Evolutionary conservation across 2,888 invertebrate genomes (phyloP).

Genomic region (Bibio marci): DNA sequence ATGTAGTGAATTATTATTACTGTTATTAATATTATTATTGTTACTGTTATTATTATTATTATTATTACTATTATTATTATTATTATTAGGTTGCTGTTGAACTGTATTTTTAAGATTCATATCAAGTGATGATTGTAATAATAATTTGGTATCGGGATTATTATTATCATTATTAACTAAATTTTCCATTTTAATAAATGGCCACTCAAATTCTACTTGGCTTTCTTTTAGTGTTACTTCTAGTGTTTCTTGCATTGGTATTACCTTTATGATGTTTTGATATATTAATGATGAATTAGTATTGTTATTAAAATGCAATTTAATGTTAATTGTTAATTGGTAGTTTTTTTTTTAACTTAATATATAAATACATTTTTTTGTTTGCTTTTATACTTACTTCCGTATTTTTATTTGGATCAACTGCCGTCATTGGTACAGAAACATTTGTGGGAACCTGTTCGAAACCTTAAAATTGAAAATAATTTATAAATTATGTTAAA

Average conservation of each 20-base stretch:
- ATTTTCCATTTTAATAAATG: conserved; percentile 27
- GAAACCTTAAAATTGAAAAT: conserved; percentile 13
- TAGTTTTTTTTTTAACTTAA: conserved; percentile 1
- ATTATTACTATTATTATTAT: neutral
- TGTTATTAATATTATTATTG: too few species aligned
- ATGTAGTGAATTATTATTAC: too few species aligned
- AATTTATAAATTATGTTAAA: too few species aligned
- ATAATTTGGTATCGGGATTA: too few species aligned
- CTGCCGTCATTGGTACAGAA: conserved; percentile 17
- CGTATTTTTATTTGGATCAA: conserved; percentile 19
- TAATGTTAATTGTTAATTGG: neutral
- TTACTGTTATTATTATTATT: neutral
- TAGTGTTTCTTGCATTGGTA: conserved; percentile 40
- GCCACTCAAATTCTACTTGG: conserved; percentile 29
- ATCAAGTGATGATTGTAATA: too few species aligned
- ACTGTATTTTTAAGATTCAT: neutral
- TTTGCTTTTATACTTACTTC: conserved; percentile 16
- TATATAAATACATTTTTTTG: too few species aligned
- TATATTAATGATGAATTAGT: too few species aligned
- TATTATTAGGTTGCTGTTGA: neutral
- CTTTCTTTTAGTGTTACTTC: conserved; percentile 36
- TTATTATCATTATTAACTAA: neutral
- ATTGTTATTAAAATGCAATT: too few species aligned
- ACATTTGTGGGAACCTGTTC: conserved; percentile 17
- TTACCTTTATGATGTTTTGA: conserved; percentile 11